Base-by-base conservation (phyloP, 1,140 invertebrate genomes). In the Drosophila paulistorum region DNA sequence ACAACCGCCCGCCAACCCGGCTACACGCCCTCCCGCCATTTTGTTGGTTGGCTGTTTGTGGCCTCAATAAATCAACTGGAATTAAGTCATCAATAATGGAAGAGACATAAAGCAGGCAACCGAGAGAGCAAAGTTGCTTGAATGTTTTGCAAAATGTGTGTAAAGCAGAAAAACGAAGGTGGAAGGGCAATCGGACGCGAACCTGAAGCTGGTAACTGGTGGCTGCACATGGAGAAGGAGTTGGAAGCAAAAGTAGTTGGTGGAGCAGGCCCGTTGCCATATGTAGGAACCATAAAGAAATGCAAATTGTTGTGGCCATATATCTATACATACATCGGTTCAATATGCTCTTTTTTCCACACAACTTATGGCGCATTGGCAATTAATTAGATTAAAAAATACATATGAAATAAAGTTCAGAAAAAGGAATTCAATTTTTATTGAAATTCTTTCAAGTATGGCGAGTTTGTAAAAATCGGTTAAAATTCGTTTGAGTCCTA, bases 21-120 rank as follows among this genome's bases (percentile, higher is more conserved):
- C 1, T 2, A 48, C 7, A 17, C 51, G 42, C 13, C 54, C 48
- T 55, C 57, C 68, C 66, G 10, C 63, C 45, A 51, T 23, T 51
- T 39, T 48, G 33, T 65, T 75, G 74, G 71, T 71, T 79, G 79
- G 79, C 72, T 86, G 83, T 83, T 87, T 86, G 83, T 86, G 83
- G 83, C 83, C 83, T 87, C 83, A 87, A 86, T 86, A 86, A 86
- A 86, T 86, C 83, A 86, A 86, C 76, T 35, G 83, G 83, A 87
- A 86, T 86, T 86, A 86, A 86, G 83, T 79, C 83, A 86, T 86
- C 83, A 86, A 86, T 86, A 86, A 86, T 86, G 83, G 45, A 69
- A 83, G 82, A 79, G 83, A 83, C 83, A 86, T 86, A 86, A 86
- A 87, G 76, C 83, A 87, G 83, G 26, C 82, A 72, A 68, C 64